phyloP scores from a whole-genome alignment of 2,888 invertebrate genomes.

The Campopleginae sp. region DNA sequence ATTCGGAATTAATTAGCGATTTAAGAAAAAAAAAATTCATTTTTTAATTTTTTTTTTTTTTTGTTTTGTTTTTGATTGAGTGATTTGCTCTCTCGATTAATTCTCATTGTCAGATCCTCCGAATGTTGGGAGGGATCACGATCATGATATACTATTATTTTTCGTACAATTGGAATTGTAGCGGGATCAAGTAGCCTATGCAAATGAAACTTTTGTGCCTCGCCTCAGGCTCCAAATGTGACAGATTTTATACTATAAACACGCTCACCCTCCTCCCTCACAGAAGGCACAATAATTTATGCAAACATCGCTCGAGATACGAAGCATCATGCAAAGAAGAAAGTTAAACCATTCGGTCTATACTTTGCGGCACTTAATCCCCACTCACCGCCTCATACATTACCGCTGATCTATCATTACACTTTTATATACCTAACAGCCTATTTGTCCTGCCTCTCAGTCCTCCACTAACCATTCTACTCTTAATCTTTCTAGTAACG shows the following conservation, averaged over 20 bases:
- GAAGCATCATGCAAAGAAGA: conserved; percentile 59
- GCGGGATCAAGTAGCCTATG: conserved; percentile 5
- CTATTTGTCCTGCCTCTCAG: conserved; percentile 38
- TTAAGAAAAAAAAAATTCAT: no score
- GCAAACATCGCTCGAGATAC: conserved; percentile 53
- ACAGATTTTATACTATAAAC: not conserved
- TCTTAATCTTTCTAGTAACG: not conserved
- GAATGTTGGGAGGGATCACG: not conserved
- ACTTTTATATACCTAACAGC: conserved; percentile 27
- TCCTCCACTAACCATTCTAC: conserved; percentile 24
- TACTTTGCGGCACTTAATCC: conserved; percentile 66
- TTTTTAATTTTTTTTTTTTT: not conserved
- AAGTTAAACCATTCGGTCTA: conserved; percentile 57
- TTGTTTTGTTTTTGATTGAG: not conserved
- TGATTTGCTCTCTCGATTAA: not conserved
- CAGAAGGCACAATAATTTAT: conserved; percentile 56
- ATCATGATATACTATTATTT: not conserved
- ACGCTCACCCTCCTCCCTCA: not conserved
- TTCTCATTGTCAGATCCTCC: not conserved
- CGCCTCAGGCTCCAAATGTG: conserved; percentile 1
- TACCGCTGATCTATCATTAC: conserved; percentile 65
- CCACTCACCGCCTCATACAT: conserved; percentile 54
- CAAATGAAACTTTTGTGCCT: conserved; percentile 29
- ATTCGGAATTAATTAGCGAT: not conserved
- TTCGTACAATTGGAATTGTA: not conserved